Evolutionary conservation across 2,888 invertebrate species (phyloP), one percentile per base, ranked within the genome.

Genomic region (Himalopsyche anomala): DNA sequence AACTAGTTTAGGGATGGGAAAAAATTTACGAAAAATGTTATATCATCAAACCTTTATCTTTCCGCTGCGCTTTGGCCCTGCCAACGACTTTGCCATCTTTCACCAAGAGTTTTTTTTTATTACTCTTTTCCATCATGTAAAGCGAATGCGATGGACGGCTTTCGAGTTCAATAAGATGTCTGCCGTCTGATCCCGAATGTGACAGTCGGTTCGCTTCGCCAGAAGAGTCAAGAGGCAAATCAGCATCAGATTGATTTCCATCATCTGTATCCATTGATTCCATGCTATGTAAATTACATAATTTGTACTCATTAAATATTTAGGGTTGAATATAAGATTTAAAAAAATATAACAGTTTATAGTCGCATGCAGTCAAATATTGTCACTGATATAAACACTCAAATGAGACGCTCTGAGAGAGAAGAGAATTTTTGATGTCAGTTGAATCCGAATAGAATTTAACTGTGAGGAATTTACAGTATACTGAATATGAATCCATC

Each of bases 121-220:
- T 94, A 51, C 95, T 95, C 90, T 97, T 96, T 90, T 97, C 97
- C 91, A 95, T 94, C 95, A 97, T 96, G 90, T 97, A 97, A 6
- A 97, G 91, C 36, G 94, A 95, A 89, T 94, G 94, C 15, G 89
- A 89, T 5, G 95, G 94, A 80, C 94, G 83, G 28, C 40, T 40
- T 12, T 36, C 40, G 9, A 38, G 38, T 6, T 38, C 40, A 15
- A 9, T 28, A 4, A 28, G 28, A 15, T 74, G 74, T 74, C 81
- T 54, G 12, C 74, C 74, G 12, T 74, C 74, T 4, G 86, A 84
- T 2, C 79, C 54, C 1, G 84, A 80, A 36, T 84, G 84, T 36
- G 84, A n/a, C 17, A 74, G 11, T 36, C 81, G 55, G 38, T 11
- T 81, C 15, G 80, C 55, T 15, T 81, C 86, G n/a, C 56, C 69